These are phyloP conservation scores for Desmodus rotundus DNA, from an alignment of 2,113 vertebrate species.

Conservation along the genomic window DNA sequence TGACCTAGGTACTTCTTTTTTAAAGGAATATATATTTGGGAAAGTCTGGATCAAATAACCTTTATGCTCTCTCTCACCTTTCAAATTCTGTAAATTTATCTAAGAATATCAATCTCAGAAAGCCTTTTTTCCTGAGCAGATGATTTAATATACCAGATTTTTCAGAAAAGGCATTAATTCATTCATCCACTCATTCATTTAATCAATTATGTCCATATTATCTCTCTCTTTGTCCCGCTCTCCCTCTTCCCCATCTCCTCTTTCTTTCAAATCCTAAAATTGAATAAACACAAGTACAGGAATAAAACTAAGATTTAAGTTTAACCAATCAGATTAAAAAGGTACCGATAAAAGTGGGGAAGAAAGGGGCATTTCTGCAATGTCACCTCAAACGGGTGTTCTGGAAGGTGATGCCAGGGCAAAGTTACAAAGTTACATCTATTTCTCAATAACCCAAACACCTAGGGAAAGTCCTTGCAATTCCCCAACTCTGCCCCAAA, in stretches of 20 bases:
- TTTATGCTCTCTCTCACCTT: neutral
- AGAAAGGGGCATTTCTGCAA: neutral
- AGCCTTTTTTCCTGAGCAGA: neutral
- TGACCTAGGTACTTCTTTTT: neutral
- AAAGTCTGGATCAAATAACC: neutral
- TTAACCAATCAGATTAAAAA: slow-evolving; percentile 5
- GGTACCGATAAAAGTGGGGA: neutral
- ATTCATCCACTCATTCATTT: neutral
- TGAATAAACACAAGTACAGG: neutral
- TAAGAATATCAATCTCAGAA: neutral
- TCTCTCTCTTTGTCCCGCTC: neutral
- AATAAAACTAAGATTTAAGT: slow-evolving; percentile 6
- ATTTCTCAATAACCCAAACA: neutral
- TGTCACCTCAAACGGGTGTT: neutral
- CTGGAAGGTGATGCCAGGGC: neutral
- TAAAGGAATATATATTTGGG: neutral
- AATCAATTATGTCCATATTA: neutral
- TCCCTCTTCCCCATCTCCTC: neutral
- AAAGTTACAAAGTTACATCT: slow-evolving; percentile 6
- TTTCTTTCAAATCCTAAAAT: neutral
- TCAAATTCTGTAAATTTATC: neutral
- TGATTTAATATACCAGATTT: neutral
- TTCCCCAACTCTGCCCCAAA: neutral
- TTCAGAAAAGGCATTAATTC: neutral
- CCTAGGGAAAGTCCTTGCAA: neutral